phyloP scores from a whole-genome alignment of 2,888 invertebrate species.

The Endomychus coccineus region DNA sequence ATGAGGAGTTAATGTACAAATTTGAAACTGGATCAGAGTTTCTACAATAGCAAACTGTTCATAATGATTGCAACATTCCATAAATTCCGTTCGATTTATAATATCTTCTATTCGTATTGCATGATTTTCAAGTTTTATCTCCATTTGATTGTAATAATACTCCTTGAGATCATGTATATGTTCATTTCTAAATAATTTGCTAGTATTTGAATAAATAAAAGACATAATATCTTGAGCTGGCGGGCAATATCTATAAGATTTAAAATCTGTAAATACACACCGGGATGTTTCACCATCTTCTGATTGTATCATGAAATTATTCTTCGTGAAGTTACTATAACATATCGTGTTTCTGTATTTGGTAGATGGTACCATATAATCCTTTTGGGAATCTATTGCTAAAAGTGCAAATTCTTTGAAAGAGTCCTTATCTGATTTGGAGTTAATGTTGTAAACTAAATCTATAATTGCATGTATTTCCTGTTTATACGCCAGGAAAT shows the following conservation, averaged over 20 bases:
- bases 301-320: conserved; percentile 42
- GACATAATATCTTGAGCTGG: conserved; percentile 29
- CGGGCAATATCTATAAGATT: conserved; percentile 28
- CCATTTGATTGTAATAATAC: conserved; percentile 24
- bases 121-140: conserved; percentile 17
- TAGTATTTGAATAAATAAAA: conserved; percentile 26
- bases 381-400: conserved; percentile 18
- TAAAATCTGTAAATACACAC: conserved; percentile 31
- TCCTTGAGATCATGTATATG: conserved; percentile 19
- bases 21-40: conserved; percentile 23
- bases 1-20: conserved; percentile 22
- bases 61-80: conserved; percentile 25
- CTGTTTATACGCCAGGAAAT: conserved; percentile 32
- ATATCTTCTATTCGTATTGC: conserved; percentile 18
- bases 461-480: conserved; percentile 29
- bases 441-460: conserved; percentile 15
- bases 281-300: conserved; percentile 22
- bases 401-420: conserved; percentile 17
- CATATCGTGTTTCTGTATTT: conserved; percentile 40
- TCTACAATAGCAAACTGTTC: conserved; percentile 27
- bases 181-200: conserved; percentile 20
- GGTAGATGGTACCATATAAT: conserved; percentile 35
- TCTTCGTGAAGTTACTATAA: conserved; percentile 47
- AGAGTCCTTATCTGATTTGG: conserved; percentile 12
- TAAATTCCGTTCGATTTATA: conserved; percentile 22